Evolutionary conservation across 2,797 vertebrate genomes (phyloP).

Genomic region (Cynodonichthys magdalenae): DNA sequence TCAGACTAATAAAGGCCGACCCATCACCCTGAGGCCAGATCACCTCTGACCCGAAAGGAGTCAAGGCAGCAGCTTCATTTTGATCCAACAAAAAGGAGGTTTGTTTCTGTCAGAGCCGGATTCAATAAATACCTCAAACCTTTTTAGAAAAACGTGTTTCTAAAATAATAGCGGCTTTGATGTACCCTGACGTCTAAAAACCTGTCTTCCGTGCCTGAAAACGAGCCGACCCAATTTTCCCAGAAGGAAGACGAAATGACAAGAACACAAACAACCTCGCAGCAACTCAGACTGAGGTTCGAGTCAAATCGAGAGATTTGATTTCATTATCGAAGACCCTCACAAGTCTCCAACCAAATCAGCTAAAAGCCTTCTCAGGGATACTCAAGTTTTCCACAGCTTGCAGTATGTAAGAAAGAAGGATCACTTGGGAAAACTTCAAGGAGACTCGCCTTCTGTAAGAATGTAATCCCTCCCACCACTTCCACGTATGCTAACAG

Average conservation of each 20-base stretch:
- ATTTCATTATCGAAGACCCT: slow-evolving; percentile 32
- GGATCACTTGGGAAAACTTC: slow-evolving; percentile 67
- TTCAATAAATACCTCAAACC: slow-evolving; percentile 27
- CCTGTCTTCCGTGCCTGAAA: slow-evolving; percentile 20
- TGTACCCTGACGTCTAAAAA: slow-evolving; percentile 23
- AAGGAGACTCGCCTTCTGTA: slow-evolving; percentile 60
- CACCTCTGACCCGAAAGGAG: slow-evolving; percentile 42
- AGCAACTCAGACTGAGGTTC: slow-evolving; percentile 8
- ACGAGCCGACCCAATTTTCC: slow-evolving; percentile 36
- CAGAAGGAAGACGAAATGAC: slow-evolving; percentile 35
- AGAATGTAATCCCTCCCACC: slow-evolving; percentile 48
- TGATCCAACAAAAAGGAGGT: slow-evolving; percentile 7
- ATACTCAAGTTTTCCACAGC: slow-evolving; percentile 36
- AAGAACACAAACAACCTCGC: slow-evolving; percentile 27
- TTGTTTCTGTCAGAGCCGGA: slow-evolving; percentile 17
- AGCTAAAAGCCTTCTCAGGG: not conserved
- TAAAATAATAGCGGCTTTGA: slow-evolving; percentile 35
- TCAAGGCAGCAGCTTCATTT: slow-evolving; percentile 10
- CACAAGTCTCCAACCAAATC: slow-evolving; percentile 11
- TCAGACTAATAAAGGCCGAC: slow-evolving; percentile 45
- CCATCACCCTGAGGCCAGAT: slow-evolving; percentile 49
- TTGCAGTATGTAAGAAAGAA: slow-evolving; percentile 53
- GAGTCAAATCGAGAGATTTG: slow-evolving; percentile 37
- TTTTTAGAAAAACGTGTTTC: slow-evolving; percentile 4
- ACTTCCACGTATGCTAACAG: slow-evolving; percentile 35